Evolutionary conservation across 2,888 invertebrate species (phyloP).

Genomic region (Diaphora mendica): DNA sequence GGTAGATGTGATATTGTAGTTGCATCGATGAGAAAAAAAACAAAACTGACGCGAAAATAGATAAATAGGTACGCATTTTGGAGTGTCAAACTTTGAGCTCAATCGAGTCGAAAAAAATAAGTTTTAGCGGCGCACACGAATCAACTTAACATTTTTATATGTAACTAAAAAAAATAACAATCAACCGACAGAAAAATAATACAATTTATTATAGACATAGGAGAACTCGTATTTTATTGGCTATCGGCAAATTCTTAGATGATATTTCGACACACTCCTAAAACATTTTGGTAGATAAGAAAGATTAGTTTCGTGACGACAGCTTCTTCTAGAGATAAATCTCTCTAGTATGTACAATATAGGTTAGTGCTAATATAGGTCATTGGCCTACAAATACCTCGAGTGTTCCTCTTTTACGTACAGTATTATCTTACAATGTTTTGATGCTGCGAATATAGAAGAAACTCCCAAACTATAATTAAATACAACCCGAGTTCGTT

Average conservation of each 20-base stretch:
- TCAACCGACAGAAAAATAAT: too few species aligned
- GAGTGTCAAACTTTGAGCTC: too few species aligned
- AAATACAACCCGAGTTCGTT: background rate
- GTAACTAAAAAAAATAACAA: too few species aligned
- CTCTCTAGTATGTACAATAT: background rate
- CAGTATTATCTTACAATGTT: constrained; percentile 36
- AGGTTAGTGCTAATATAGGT: constrained; percentile 21
- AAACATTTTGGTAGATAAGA: background rate
- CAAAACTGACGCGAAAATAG: too few species aligned
- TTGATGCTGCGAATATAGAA: constrained; percentile 2
- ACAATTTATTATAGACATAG: too few species aligned
- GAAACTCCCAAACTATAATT: too few species aligned
- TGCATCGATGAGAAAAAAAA: too few species aligned
- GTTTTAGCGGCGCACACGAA: too few species aligned
- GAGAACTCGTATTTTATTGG: background rate
- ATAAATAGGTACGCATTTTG: too few species aligned
- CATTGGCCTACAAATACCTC: constrained; percentile 14
- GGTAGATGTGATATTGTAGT: too few species aligned
- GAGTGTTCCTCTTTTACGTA: constrained; percentile 16
- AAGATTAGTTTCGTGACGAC: background rate
- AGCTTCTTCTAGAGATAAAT: constrained; percentile 2
- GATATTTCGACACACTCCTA: background rate
- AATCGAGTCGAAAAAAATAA: too few species aligned
- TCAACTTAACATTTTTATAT: too few species aligned
- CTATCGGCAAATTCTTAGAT: background rate